Conservation (phyloP, 1,140 invertebrate genomes). For the Berghia stephanieae region DNA sequence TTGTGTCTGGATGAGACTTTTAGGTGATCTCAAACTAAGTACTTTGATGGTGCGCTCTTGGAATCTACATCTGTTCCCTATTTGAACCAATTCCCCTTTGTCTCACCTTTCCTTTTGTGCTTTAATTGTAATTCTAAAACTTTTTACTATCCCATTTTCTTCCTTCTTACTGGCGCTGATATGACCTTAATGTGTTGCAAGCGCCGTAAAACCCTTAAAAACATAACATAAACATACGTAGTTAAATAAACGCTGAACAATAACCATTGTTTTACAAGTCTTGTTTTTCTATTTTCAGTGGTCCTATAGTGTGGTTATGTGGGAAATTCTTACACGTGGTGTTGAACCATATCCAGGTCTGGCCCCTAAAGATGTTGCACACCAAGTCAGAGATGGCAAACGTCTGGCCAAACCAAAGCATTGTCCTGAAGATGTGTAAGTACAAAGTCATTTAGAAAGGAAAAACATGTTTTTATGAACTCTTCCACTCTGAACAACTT, state of each 20-base stretch:
- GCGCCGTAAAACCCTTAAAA: too few relatives aligned
- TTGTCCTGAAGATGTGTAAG: conserved; percentile 59
- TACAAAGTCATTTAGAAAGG: too few relatives aligned
- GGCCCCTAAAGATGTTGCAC: conserved; percentile 41
- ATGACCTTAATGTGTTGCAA: too few relatives aligned
- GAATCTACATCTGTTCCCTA: too few relatives aligned
- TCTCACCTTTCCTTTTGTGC: not conserved
- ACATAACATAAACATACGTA: not conserved
- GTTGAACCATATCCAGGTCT: conserved; percentile 65
- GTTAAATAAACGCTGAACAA: not conserved
- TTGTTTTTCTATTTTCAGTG: conserved; percentile 50
- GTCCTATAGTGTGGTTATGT: conserved; percentile 64
- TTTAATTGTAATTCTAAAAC: too few relatives aligned
- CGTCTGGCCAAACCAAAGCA: conserved; percentile 58
- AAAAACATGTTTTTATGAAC: too few relatives aligned
- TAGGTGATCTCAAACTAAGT: too few relatives aligned
- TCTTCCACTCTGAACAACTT: not conserved
- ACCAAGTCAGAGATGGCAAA: conserved; percentile 49
- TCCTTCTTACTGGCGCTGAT: too few relatives aligned
- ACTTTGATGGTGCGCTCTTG: too few relatives aligned
- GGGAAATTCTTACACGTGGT: conserved; percentile 65
- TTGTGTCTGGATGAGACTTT: too few relatives aligned
- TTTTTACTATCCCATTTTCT: too few relatives aligned
- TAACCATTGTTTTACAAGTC: not conserved
- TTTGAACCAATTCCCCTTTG: too few relatives aligned